phyloP scores from a whole-genome alignment of 2,113 vertebrate genomes.

The Todiramphus chloris region DNA sequence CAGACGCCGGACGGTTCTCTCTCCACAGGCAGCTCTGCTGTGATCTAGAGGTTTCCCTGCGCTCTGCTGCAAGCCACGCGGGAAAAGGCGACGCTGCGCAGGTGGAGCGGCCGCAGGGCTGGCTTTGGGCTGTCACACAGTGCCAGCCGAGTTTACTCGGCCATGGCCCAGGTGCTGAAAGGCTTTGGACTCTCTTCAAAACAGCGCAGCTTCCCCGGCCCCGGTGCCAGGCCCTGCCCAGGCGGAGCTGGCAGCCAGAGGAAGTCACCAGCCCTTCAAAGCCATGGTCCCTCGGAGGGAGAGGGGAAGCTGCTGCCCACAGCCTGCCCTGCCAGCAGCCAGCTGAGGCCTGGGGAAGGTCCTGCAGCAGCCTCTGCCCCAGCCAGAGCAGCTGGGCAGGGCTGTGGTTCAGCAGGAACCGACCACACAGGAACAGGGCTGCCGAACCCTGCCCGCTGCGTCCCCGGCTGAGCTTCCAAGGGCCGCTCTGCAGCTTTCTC shows the following conservation, averaged over 20 bases:
- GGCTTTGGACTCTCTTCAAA: neutral
- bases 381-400: neutral
- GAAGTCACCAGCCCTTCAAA: neutral
- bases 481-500: neutral
- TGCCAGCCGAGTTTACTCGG: rapidly evolving
- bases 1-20: rapidly evolving
- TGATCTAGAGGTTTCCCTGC: neutral
- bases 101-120: neutral
- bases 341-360: neutral
- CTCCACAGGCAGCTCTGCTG: neutral
- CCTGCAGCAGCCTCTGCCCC: neutral
- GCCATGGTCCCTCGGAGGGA: neutral
- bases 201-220: neutral
- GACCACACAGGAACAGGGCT: neutral
- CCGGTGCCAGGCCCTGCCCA: neutral
- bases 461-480: neutral
- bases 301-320: neutral
- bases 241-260: neutral
- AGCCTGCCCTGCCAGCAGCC: neutral
- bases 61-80: neutral
- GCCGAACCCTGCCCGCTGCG: neutral
- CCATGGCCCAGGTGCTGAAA: neutral
- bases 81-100: neutral
- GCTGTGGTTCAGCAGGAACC: neutral
- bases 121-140: neutral